Conservation (phyloP, 2,888 invertebrate species). For the Drepana falcataria region DNA sequence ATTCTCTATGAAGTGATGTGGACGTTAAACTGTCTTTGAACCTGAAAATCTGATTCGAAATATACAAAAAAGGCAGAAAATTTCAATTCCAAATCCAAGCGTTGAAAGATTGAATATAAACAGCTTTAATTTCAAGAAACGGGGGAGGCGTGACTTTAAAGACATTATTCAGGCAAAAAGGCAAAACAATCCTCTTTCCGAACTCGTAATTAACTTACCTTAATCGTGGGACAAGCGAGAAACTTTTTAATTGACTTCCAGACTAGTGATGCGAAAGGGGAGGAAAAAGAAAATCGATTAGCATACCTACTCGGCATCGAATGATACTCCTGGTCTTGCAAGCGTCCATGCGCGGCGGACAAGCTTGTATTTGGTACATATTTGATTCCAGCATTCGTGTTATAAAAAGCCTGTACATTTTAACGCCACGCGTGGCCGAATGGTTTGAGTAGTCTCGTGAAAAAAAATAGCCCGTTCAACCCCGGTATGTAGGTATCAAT, state of each 20-base stretch:
- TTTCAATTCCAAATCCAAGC: neutral
- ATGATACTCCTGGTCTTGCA: no score
- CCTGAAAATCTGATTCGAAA: neutral
- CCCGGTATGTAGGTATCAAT: no score
- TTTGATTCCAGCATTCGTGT: no score
- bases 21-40: no score
- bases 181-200: slow-evolving; percentile 24
- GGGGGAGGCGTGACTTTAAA: neutral
- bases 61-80: neutral
- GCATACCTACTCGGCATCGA: no score
- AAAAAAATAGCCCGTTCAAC: no score
- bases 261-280: slow-evolving; percentile 12
- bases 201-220: slow-evolving; percentile 51
- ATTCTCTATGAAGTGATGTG: no score
- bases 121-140: neutral
- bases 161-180: slow-evolving; percentile 20
- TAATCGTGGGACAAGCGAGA: slow-evolving; percentile 38
- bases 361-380: no score
- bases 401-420: no score
- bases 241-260: slow-evolving; percentile 60
- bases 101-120: neutral
- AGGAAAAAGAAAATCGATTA: slow-evolving; percentile 1
- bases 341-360: no score
- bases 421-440: no score
- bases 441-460: no score